Conservation (phyloP, 2,797 vertebrate species). For the Phoeniculus purpureus region DNA sequence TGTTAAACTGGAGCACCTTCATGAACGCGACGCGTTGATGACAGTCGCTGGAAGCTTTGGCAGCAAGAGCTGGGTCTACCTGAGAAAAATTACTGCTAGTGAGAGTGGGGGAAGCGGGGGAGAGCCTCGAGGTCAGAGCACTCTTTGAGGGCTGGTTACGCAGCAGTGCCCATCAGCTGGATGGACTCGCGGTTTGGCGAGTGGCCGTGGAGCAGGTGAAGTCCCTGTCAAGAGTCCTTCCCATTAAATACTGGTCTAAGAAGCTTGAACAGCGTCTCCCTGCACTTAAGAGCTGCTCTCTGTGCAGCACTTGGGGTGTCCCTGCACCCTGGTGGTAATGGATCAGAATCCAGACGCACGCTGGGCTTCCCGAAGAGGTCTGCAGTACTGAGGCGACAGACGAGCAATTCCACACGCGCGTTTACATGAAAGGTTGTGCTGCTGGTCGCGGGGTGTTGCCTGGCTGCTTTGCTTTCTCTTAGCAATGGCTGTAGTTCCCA, state of each 20-base stretch:
- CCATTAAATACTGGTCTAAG: neutral
- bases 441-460: neutral
- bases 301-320: neutral
- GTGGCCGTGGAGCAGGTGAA: neutral
- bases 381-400: neutral
- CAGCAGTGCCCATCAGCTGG: neutral
- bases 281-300: neutral
- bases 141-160: neutral
- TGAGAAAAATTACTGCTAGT: neutral
- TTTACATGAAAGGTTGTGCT: neutral
- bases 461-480: neutral
- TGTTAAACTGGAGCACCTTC: neutral
- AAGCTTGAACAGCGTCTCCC: neutral
- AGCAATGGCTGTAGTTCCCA: neutral
- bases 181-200: fast-evolving
- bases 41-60: neutral
- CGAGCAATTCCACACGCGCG: neutral
- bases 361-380: neutral
- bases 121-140: neutral
- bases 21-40: neutral
- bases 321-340: neutral
- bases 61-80: neutral
- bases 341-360: neutral
- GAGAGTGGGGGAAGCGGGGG: neutral
- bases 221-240: neutral